Evolutionary conservation across 1,140 invertebrate species (phyloP).

Genomic region (Procambarus clarkii): DNA sequence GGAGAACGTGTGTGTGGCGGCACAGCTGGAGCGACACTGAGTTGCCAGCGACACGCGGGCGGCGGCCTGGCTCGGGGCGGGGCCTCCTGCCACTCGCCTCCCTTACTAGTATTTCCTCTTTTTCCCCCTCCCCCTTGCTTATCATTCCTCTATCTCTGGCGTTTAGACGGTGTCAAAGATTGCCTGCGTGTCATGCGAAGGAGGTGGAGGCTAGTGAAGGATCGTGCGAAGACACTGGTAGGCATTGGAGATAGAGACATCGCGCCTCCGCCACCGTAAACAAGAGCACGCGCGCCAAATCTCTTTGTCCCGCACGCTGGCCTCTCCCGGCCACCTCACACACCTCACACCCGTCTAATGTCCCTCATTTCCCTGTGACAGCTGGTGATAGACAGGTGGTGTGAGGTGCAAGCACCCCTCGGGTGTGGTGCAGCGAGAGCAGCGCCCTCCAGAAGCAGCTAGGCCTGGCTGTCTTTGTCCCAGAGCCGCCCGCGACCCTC

Average conservation of each 20-base stretch:
- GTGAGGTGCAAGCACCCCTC: background rate
- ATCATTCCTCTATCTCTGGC: too few species aligned
- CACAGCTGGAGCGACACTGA: conserved; percentile 52
- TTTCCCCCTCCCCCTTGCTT: too few species aligned
- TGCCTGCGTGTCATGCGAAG: too few species aligned
- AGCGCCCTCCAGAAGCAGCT: background rate
- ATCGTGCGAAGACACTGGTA: too few species aligned
- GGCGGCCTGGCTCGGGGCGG: conserved; percentile 15
- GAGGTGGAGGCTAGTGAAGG: too few species aligned
- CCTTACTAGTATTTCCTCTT: too few species aligned
- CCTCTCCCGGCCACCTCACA: conserved; percentile 35
- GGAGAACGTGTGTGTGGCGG: conserved; percentile 29
- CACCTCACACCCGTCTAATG: conserved; percentile 1
- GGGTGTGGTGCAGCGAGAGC: background rate
- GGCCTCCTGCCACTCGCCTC: background rate
- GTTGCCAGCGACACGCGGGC: conserved; percentile 40
- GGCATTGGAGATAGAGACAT: background rate
- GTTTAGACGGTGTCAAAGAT: too few species aligned
- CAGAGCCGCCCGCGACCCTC: conserved; percentile 24
- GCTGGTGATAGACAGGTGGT: background rate
- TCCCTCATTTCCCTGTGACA: conserved; percentile 27
- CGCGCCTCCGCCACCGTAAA: conserved; percentile 45
- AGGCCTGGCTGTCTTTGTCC: conserved; percentile 26
- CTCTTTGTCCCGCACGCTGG: conserved; percentile 57
- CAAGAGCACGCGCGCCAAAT: conserved; percentile 64